Evolutionary conservation across 2,888 invertebrate genomes (phyloP).

Genomic region (Melieria picta): DNA sequence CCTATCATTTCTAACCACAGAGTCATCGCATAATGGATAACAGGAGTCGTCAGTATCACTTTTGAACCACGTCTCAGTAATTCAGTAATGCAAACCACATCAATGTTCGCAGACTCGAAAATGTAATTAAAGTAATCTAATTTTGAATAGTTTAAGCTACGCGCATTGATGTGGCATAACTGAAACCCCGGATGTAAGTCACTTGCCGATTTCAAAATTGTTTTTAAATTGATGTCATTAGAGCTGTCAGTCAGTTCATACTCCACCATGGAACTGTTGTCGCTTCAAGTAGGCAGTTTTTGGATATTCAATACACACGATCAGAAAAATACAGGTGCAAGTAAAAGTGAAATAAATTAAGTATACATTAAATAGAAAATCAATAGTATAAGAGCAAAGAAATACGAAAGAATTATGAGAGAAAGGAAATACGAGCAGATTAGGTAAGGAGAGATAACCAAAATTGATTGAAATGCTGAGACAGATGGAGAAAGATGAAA

Average conservation of each 20-base stretch:
- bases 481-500: no score
- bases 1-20: neutral
- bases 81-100: neutral
- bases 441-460: neutral
- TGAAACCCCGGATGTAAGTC: constrained; percentile 8
- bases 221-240: neutral
- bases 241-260: neutral
- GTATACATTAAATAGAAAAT: neutral
- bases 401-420: no score
- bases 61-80: neutral
- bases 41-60: neutral
- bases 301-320: neutral
- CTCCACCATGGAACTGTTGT: neutral
- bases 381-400: neutral
- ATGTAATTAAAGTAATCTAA: neutral
- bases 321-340: neutral
- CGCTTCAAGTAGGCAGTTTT: neutral
- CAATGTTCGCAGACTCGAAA: neutral
- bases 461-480: neutral
- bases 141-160: neutral
- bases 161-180: neutral
- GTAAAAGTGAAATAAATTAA: neutral
- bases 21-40: neutral
- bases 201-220: neutral
- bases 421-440: no score